Base-by-base conservation (phyloP, 1,140 invertebrate genomes). In the Trichoplusia ni region DNA sequence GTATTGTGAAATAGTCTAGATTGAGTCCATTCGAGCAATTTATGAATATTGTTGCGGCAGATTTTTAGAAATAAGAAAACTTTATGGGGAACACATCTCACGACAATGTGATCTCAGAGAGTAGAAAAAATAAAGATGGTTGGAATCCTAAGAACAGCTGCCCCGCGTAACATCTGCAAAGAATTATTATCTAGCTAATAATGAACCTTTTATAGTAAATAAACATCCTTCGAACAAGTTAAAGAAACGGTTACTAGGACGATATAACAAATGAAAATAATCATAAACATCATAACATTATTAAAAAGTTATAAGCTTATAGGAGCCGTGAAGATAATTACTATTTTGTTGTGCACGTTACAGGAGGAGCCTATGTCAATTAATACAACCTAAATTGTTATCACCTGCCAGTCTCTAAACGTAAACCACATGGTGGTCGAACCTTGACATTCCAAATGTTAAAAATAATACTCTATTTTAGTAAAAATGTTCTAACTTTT, bases 401-500 rank as follows among this genome's bases (percentile, higher is more conserved):
- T 85, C 82, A 85, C 74, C 75, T 82, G 77, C 76, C 71, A 78
- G 75, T 76, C 70, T 75, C 60, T 70, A 76, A 79, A 82, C 74
- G 76, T 79, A 75, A 84, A 72, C 79, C 86, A 86, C 82, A 82
- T 85, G 81, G 73, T 81, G 74, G 70, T 77, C 67, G 74, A 87
- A 85, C 86, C 84, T 85, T 82, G 84, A 87, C 84, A 86, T 89
- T 89, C 86, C 79, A 64, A 73, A 62, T 71, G 82, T 77, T 89
- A 85, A 86, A 89, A 89, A 89, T 89, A 89, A 87, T 85, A 81
- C 80, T 82, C 80, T 84, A 86, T 84, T 86, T 86, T 67, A 72
- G 80, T 77, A 70, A 67, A 70, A 69, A 29, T 44, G 63, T 21
- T 27, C 19, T 63, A 51, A 46, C 69, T 53, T 71, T 67, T 33